A percentile compares a stretch with the other conserved stretches of the same genome.
phyloP scores from a whole-genome alignment of 2,888 invertebrate species.

The Mimas tiliae region DNA sequence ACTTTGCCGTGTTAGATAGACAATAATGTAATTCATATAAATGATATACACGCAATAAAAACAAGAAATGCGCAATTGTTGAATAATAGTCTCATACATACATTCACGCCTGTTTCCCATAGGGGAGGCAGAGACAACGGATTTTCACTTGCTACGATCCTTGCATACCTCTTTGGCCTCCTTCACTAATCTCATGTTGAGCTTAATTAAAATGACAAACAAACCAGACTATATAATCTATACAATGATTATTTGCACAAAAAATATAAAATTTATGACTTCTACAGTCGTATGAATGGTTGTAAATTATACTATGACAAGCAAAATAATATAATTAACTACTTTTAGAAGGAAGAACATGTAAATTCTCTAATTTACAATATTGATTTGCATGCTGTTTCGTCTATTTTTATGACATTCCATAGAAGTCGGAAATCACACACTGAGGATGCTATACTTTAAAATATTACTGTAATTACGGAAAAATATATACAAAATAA shows the following conservation, averaged over 20 bases:
- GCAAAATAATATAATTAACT: constrained; percentile 60
- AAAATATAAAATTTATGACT: constrained; percentile 4
- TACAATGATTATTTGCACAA: not conserved
- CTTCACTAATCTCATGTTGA: not conserved
- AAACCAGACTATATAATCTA: not conserved
- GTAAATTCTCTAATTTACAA: constrained; percentile 76
- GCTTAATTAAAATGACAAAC: not conserved
- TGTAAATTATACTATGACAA: constrained; percentile 45
- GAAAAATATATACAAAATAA: too few species aligned
- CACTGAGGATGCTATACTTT: not conserved
- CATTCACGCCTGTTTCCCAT: too few species aligned
- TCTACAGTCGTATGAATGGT: constrained; percentile 31
- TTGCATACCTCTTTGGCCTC: too few species aligned
- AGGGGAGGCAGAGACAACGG: too few species aligned
- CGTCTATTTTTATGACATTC: constrained; percentile 66
- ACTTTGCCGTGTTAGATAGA: too few species aligned
- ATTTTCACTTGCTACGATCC: too few species aligned
- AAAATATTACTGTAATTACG: too few species aligned
- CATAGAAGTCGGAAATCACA: constrained; percentile 36
- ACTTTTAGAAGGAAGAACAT: constrained; percentile 59
- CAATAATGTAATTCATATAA: too few species aligned
- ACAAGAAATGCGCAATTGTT: too few species aligned
- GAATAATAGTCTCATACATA: too few species aligned
- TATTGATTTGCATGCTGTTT: constrained; percentile 61
- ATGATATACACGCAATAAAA: too few species aligned